phyloP scores from a whole-genome alignment of 2,888 invertebrate genomes.

The Liodrosophila aerea region DNA sequence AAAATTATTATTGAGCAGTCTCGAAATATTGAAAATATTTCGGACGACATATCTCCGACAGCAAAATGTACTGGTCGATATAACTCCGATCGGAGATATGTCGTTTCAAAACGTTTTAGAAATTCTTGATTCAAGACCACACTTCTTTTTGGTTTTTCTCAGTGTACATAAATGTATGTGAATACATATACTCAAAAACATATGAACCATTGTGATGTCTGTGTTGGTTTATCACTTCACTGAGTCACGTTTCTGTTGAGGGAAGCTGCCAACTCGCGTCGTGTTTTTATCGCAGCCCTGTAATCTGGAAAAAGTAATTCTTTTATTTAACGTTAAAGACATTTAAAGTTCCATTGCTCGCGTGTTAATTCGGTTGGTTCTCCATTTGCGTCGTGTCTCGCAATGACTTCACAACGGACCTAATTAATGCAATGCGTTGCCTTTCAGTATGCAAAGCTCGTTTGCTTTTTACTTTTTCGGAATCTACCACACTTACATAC shows the following conservation, averaged over 20 bases:
- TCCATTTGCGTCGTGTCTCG: constrained; percentile 19
- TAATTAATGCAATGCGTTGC: constrained; percentile 60
- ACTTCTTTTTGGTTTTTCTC: too few relatives aligned
- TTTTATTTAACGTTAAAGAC: constrained; percentile 42
- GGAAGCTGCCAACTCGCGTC: constrained; percentile 52
- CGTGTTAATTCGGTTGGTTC: constrained; percentile 39
- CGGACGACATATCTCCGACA: too few relatives aligned
- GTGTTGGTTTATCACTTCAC: constrained; percentile 7
- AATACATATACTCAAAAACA: too few relatives aligned
- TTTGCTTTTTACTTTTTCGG: constrained; percentile 37
- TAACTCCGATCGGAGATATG: too few relatives aligned
- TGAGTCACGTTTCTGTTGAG: constrained; percentile 63
- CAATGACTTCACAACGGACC: constrained; percentile 39
- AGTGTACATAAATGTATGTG: too few relatives aligned
- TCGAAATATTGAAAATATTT: too few relatives aligned
- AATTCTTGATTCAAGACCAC: too few relatives aligned
- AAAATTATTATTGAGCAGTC: too few relatives aligned
- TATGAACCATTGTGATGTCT: too few relatives aligned
- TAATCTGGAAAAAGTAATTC: constrained; percentile 52
- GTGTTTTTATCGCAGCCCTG: constrained; percentile 45
- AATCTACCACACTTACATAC: constrained; percentile 9
- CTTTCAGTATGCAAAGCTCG: constrained; percentile 62
- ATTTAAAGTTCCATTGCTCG: constrained; percentile 67
- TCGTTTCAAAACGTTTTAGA: too few relatives aligned
- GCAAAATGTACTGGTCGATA: too few relatives aligned